Percentiles rank a stretch among this genome's conserved stretches.
Evolutionary conservation across 2,113 vertebrate genomes (phyloP).

Genomic region (Prochilodus magdalenae): DNA sequence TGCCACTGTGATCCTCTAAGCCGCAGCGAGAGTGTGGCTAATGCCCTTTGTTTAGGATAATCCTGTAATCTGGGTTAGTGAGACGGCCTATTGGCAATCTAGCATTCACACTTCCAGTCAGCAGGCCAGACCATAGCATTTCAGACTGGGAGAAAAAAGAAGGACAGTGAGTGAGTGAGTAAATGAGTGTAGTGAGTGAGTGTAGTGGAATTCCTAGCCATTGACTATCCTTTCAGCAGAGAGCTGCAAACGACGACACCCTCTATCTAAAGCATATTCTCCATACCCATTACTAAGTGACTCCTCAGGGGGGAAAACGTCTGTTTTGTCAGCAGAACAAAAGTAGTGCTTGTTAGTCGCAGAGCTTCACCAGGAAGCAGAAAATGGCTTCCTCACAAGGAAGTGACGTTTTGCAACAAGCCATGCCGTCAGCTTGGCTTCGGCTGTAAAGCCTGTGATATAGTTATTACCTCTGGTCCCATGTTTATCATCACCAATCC

Average conservation of each 20-base stretch:
- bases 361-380: slow-evolving; percentile 8
- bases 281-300: neutral
- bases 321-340: slow-evolving; percentile 1
- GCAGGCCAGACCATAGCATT: slow-evolving; percentile 25
- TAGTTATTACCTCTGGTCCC: neutral
- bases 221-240: neutral
- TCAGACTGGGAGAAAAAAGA: neutral
- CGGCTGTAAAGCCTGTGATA: neutral
- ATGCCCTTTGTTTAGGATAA: slow-evolving; percentile 82
- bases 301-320: neutral
- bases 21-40: slow-evolving; percentile 75
- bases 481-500: neutral
- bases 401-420: slow-evolving; percentile 9
- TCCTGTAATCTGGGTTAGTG: slow-evolving; percentile 80
- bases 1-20: slow-evolving; percentile 80
- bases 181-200: neutral
- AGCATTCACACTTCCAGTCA: slow-evolving; percentile 59
- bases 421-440: neutral
- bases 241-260: neutral
- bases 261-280: neutral
- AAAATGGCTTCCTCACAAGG: slow-evolving; percentile 46
- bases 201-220: neutral
- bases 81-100: slow-evolving; percentile 77
- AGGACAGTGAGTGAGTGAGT: neutral
- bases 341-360: slow-evolving; percentile 20